Evolutionary conservation across 2,797 vertebrate genomes (phyloP).

Genomic region (Falco columbarius): DNA sequence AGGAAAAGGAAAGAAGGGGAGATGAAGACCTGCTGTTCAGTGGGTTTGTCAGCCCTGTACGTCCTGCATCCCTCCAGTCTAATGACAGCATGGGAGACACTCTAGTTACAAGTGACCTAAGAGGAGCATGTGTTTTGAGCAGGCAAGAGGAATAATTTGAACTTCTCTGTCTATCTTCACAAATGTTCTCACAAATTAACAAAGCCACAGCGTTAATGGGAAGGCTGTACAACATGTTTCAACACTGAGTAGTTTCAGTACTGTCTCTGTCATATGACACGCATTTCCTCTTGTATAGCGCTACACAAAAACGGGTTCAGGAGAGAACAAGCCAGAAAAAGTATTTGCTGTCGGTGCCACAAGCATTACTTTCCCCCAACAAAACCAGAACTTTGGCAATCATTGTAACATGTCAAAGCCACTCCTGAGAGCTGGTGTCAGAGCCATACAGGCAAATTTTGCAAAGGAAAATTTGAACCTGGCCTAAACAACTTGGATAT

Average conservation of each 20-base stretch:
- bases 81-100: fast-evolving
- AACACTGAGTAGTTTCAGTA: not conserved
- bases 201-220: not conserved
- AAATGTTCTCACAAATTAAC: not conserved
- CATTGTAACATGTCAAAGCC: fast-evolving
- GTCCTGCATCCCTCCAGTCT: not conserved
- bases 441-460: not conserved
- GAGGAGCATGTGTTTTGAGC: not conserved
- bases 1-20: not conserved
- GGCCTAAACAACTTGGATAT: not conserved
- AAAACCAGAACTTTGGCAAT: not conserved
- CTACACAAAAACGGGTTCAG: not conserved
- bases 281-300: not conserved
- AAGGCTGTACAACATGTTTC: not conserved
- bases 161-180: not conserved
- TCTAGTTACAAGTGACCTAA: not conserved
- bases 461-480: not conserved
- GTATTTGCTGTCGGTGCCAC: not conserved
- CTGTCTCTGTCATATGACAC: fast-evolving
- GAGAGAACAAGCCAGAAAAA: not conserved
- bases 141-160: not conserved
- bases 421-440: not conserved
- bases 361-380: not conserved
- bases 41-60: not conserved
- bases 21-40: not conserved